These are phyloP conservation scores for Phrynosoma platyrhinos DNA, from an alignment of 2,113 vertebrate species.

Conservation along the genomic window DNA sequence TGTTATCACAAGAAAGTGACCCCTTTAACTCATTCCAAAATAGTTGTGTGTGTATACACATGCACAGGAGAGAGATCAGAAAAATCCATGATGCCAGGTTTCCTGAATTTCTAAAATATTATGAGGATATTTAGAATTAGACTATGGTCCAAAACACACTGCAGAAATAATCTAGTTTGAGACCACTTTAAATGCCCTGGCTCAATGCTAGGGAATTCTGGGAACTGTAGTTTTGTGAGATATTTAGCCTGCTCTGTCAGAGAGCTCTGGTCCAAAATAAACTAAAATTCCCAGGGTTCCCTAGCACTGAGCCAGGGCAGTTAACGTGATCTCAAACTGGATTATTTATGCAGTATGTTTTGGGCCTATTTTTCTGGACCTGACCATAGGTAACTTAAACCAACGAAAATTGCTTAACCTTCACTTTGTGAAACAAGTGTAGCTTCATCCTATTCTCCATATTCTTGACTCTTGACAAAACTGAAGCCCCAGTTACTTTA, in stretches of 20 bases:
- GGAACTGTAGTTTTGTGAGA: too few species aligned
- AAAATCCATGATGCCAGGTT: neutral
- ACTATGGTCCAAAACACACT: too few species aligned
- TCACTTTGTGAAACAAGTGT: neutral
- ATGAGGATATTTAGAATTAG: neutral
- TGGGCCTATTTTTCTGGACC: neutral
- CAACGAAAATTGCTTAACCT: neutral
- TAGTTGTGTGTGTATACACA: neutral
- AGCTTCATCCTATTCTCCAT: neutral
- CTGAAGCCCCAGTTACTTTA: too few species aligned
- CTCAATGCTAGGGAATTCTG: too few species aligned
- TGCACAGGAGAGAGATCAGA: neutral
- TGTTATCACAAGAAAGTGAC: neutral
- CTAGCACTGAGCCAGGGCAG: neutral
- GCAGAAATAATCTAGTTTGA: too few species aligned
- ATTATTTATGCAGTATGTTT: too few species aligned
- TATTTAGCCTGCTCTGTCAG: too few species aligned
- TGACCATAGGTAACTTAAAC: neutral
- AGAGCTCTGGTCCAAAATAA: too few species aligned
- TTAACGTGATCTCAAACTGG: too few species aligned
- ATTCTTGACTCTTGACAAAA: neutral
- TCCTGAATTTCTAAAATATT: neutral
- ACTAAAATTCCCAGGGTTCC: too few species aligned
- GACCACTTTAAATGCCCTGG: too few species aligned
- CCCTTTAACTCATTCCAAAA: neutral